Evolutionary conservation across 2,888 invertebrate species (phyloP).

Genomic region (Orchesellides sinensis): DNA sequence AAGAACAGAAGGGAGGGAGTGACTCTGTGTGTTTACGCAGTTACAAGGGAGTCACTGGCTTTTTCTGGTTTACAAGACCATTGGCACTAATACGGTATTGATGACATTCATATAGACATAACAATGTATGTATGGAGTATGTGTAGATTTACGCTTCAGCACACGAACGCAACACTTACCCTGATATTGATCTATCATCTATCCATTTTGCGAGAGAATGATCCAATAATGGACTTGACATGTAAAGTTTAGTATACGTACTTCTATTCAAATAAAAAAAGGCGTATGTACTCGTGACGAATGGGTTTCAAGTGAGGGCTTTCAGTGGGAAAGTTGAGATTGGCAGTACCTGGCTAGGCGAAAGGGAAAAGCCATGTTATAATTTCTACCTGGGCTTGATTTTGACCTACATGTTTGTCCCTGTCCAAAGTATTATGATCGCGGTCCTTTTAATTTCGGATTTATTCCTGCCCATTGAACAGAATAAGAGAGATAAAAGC

Average conservation of each 20-base stretch:
- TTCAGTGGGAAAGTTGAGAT: too few relatives aligned
- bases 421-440: neutral
- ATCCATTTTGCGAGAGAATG: neutral
- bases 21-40: too few relatives aligned
- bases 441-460: conserved; percentile 11
- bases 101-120: too few relatives aligned
- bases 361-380: neutral
- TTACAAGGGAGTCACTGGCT: too few relatives aligned
- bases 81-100: too few relatives aligned
- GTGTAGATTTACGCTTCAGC: neutral
- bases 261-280: neutral
- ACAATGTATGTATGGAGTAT: too few relatives aligned
- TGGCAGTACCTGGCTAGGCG: neutral
- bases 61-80: too few relatives aligned
- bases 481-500: conserved; percentile 19
- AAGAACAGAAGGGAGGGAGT: too few relatives aligned
- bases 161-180: too few relatives aligned
- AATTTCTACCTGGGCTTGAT: neutral
- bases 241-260: neutral
- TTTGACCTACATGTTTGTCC: too few relatives aligned
- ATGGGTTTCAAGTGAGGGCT: too few relatives aligned
- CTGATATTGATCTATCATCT: neutral
- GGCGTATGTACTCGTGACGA: too few relatives aligned
- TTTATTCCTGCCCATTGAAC: conserved; percentile 28
- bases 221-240: conserved; percentile 16